Evolutionary conservation across 2,888 invertebrate genomes (phyloP).

Genomic region (Dolomedes plantarius): DNA sequence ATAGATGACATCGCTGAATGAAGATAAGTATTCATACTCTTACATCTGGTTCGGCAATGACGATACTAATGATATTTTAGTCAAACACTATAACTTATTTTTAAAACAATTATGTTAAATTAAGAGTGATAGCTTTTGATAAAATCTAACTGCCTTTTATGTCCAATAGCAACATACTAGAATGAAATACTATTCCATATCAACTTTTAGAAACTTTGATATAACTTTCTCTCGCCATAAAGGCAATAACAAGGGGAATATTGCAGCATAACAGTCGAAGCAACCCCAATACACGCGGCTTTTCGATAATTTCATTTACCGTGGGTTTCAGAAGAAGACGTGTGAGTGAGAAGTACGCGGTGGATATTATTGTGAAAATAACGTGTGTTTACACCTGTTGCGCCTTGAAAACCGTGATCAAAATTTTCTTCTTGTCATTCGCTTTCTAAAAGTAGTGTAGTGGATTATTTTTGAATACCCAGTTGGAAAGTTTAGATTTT

Average conservation of each 20-base stretch:
- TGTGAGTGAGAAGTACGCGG: not conserved
- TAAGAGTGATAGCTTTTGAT: too few species aligned
- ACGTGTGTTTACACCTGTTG: not conserved
- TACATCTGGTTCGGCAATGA: too few species aligned
- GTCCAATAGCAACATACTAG: too few species aligned
- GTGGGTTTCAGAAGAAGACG: not conserved
- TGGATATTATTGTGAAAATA: not conserved
- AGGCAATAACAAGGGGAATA: not conserved
- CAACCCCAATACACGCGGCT: constrained; percentile 46
- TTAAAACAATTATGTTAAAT: too few species aligned
- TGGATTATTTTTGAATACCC: not conserved
- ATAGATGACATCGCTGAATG: too few species aligned
- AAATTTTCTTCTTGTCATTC: not conserved
- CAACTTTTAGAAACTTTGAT: too few species aligned
- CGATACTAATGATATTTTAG: too few species aligned
- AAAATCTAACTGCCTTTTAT: too few species aligned
- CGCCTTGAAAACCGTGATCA: not conserved
- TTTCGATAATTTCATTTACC: constrained; percentile 1
- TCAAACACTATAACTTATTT: too few species aligned
- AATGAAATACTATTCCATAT: too few species aligned
- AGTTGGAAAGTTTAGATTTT: not conserved
- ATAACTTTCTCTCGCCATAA: not conserved
- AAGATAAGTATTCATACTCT: too few species aligned
- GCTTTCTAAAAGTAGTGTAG: not conserved
- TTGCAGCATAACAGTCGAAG: too few species aligned